A percentile compares a stretch with the other conserved stretches of the same genome.
Conservation (phyloP, 2,113 vertebrate genomes). For the Sula dactylatra region DNA sequence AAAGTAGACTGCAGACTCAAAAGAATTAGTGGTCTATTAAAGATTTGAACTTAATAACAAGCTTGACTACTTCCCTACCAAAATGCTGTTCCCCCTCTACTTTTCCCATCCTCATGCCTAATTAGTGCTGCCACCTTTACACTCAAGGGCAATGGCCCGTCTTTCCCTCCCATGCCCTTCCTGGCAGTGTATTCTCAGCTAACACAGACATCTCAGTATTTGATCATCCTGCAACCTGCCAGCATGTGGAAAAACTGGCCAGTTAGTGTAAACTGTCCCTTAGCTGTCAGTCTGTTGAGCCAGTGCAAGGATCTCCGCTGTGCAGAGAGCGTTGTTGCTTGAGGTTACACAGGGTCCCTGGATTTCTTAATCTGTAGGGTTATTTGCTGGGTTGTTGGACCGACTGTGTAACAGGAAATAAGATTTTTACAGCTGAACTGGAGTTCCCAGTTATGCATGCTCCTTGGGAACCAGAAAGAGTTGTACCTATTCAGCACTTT, state of each 20-base stretch:
- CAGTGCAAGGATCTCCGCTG: rapidly evolving
- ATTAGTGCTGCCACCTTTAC: constrained; percentile 27
- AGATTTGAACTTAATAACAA: constrained; percentile 48
- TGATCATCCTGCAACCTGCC: neutral
- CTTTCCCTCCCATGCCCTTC: neutral
- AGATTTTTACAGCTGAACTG: neutral
- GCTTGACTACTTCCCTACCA: constrained; percentile 11
- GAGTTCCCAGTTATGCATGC: neutral
- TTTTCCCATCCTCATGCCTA: constrained; percentile 26
- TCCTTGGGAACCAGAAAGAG: neutral
- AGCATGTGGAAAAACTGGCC: neutral
- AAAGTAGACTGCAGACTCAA: constrained; percentile 12
- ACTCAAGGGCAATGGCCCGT: neutral
- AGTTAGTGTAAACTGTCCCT: neutral
- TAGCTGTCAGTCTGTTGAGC: neutral
- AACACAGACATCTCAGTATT: neutral
- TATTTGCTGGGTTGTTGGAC: neutral
- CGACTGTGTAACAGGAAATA: neutral
- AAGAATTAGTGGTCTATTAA: constrained; percentile 50
- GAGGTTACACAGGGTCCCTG: neutral
- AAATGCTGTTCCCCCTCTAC: neutral
- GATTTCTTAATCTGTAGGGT: neutral
- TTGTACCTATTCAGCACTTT: neutral
- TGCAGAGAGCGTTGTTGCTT: neutral
- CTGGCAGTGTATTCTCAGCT: neutral